phyloP scores from a whole-genome alignment of 1,140 invertebrate species.

The Mizuhopecten yessoensis region DNA sequence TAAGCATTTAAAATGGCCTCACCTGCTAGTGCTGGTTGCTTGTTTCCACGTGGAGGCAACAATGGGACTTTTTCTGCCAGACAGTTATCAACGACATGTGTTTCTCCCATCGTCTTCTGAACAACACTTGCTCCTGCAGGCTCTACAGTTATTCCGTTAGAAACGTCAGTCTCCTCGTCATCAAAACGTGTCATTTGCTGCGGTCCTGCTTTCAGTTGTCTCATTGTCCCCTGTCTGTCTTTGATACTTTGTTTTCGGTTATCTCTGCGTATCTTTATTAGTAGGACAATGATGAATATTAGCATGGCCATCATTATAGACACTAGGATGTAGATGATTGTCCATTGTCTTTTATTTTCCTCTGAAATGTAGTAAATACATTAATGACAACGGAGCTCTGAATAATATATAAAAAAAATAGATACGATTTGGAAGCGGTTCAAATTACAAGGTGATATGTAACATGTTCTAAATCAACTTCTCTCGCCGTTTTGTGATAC shows the following conservation, averaged over 20 bases:
- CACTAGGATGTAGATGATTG: not conserved
- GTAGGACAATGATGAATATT: not conserved
- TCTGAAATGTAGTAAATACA: not conserved
- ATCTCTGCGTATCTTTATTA: not conserved
- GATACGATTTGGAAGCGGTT: too few species aligned
- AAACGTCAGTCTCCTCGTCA: not conserved
- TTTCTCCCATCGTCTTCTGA: not conserved
- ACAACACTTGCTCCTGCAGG: not conserved
- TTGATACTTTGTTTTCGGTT: not conserved
- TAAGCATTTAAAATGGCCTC: not conserved
- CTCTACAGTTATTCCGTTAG: not conserved
- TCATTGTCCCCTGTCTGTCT: not conserved
- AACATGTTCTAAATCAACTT: too few species aligned
- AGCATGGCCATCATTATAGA: not conserved
- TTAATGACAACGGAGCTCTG: not conserved
- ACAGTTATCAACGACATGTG: not conserved
- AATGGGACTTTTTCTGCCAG: not conserved
- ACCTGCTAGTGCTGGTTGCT: not conserved
- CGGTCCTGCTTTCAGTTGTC: not conserved
- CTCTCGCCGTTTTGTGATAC: too few species aligned
- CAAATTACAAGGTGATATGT: too few species aligned
- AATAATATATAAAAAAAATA: not conserved
- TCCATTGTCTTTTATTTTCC: not conserved
- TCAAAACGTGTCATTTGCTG: not conserved
- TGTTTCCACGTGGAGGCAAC: not conserved